Base-by-base conservation (phyloP, 2,113 vertebrate species). In the human region DNA sequence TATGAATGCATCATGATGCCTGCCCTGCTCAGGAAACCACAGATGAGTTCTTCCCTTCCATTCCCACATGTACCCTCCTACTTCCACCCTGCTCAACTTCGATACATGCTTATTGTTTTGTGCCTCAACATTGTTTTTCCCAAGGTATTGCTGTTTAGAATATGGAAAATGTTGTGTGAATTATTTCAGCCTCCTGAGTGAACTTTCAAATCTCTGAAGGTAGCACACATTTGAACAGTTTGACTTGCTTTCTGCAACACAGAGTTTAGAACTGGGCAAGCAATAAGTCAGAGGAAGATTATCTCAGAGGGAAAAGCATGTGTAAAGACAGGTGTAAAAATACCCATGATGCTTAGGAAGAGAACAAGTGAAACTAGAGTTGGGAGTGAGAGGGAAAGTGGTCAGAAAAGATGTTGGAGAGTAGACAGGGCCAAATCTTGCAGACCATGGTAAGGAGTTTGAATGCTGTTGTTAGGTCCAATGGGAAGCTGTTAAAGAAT, bases 151-250 rank as follows among this genome's bases (percentile, higher is more conserved):
- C 72, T 89, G 25, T 78, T 55, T 61, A 73, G n/a, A 88, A 61
- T 89, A 55, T 89, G 43, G 82, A 61, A 35, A 82, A 59, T 52
- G 25, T 35, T 82, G 25, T 79, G 10, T 83, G 43, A 70, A 59
- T 90, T 80, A 66, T 32, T 79, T 96, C 43, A 95, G 50, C 59
- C 52, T 66, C 70, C 43, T 86, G 16, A 95, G 75, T 38, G 4
- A 89, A 89, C 30, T 55, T 96, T n/a, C 55, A 92, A 84, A 61
- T 79, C 35, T 83, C 38, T 66, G 13, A 97, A 94, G 22, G 25
- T 50, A 64, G 59, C 38, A 96, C 93, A 38, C 43, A 89, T 79
- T 59, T 93, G 73, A 97, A 79, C 25, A 97, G 22, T 73, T 89
- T 72, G 55, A 72, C 61, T 70, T 78, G 9, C 64, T 87, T 85